A percentile compares a stretch with the other conserved stretches of the same genome.
These are phyloP conservation scores for Nasonia giraulti DNA, from an alignment of 1,140 invertebrate species.

Conservation along the genomic window DNA sequence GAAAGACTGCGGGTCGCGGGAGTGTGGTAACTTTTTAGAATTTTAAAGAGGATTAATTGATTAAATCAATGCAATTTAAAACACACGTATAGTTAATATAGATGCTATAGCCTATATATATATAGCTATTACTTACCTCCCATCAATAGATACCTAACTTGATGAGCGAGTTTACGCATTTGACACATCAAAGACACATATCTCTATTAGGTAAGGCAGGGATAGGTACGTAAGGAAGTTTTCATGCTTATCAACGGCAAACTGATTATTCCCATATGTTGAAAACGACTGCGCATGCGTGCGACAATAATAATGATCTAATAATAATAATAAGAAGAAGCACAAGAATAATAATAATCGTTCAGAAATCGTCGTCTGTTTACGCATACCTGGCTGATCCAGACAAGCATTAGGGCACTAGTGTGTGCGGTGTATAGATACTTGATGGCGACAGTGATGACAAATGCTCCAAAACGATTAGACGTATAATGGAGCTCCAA, in stretches of 20 bases:
- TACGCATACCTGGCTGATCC: constrained; percentile 24
- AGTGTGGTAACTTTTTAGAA: neutral
- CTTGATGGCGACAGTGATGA: constrained; percentile 2
- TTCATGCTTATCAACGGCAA: neutral
- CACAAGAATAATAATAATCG: neutral
- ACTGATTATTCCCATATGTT: too few species aligned
- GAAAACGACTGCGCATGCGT: neutral
- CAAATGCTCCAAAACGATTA: constrained; percentile 37
- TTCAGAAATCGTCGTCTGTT: constrained; percentile 39
- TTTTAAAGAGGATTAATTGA: neutral
- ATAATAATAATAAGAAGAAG: neutral
- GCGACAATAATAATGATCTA: neutral
- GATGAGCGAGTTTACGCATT: too few species aligned
- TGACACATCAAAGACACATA: too few species aligned
- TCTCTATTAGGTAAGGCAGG: neutral
- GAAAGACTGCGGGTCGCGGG: neutral
- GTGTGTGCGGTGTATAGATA: neutral
- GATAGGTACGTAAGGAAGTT: neutral
- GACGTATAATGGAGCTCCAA: constrained; percentile 7
- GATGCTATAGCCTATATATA: too few species aligned
- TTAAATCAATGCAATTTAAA: constrained; percentile 26
- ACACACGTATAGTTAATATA: neutral
- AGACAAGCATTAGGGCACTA: neutral
- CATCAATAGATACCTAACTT: too few species aligned
- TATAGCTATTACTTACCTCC: too few species aligned